phyloP scores from a whole-genome alignment of 2,888 invertebrate genomes.

The Chrysotoxum bicinctum region DNA sequence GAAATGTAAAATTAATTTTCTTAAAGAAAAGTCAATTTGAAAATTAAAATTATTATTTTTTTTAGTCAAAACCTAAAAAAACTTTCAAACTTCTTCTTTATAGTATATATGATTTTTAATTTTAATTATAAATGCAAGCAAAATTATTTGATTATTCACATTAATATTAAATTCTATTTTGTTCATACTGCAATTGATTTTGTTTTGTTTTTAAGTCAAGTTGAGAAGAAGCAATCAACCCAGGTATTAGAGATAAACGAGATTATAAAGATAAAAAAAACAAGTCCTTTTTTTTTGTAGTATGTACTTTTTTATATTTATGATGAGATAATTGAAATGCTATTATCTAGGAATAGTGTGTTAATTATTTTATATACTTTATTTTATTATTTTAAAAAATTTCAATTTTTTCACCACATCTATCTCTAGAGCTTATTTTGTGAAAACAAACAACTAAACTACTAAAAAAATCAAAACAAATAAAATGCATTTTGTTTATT shows the following conservation, averaged over 20 bases:
- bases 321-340: conserved; percentile 61
- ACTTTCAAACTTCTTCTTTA: conserved; percentile 7
- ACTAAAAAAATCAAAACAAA: conserved; percentile 50
- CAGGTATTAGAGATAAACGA: conserved; percentile 72
- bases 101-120: conserved; percentile 19
- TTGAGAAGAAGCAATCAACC: conserved; percentile 62
- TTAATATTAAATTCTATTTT: conserved; percentile 27
- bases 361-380: conserved; percentile 50
- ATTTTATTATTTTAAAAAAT: conserved; percentile 31
- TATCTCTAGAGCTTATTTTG: conserved; percentile 57
- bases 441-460: conserved; percentile 54
- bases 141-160: conserved; percentile 48
- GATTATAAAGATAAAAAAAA: conserved; percentile 49
- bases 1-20: not conserved
- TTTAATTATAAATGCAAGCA: conserved; percentile 27
- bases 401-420: conserved; percentile 32
- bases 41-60: not conserved
- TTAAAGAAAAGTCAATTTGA: not conserved
- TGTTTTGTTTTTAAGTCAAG: conserved; percentile 61
- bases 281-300: conserved; percentile 48
- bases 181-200: conserved; percentile 45
- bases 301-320: conserved; percentile 63
- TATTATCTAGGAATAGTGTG: conserved; percentile 68
- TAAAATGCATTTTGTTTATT: conserved; percentile 68
- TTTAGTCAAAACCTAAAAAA: conserved; percentile 10